Base-by-base conservation (phyloP, 2,113 vertebrate genomes). In the Pomatostomus ruficeps region DNA sequence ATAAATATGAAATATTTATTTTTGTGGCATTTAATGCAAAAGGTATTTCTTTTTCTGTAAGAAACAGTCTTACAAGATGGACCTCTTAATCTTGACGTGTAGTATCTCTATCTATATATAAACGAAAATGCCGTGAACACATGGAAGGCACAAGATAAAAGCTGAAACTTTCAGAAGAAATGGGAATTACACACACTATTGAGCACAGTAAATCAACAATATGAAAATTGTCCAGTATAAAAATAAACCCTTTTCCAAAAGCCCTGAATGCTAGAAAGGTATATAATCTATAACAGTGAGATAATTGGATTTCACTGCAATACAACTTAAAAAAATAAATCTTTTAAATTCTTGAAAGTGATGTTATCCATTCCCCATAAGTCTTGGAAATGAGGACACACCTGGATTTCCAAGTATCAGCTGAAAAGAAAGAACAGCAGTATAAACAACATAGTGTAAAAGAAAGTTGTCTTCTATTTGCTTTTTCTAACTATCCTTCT, bases 181-280 rank as follows among this genome's bases (percentile, higher is more conserved):
- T 86, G 13, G 24, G 48, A 94, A 88, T 96, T 93, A 73, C 54
- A 59, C 62, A 83, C 31, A 38, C 36, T 84, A 55, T 48, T 62
- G 75, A 95, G 33, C 72, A 83, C 59, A 85, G 74, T 92, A 92
- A 94, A 96, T 92, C 85, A 93, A 75, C 23, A 85, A 46, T 72
- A 86, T 65, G 36, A 75, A 95, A 95, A 91, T 82, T 80, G 43
- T 74, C 80, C 65, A 62, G 25, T 63, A 49, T 36, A 88, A 93
- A 96, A 96, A 86, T 54, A 81, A 81, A 71, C 38, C n/a, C 31
- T 61, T 74, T 83, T 62, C 63, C 51, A n/a, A 92, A 84, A 59
- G 62, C 10, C 20, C 40, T 80, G 20, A 91, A 85, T 77, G 23
- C 18, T 80, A 65, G 43, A 71, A 84, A 70, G 7, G 25, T 72